phyloP scores from a whole-genome alignment of 2,888 invertebrate genomes.

The Polylopha cassiicola region DNA sequence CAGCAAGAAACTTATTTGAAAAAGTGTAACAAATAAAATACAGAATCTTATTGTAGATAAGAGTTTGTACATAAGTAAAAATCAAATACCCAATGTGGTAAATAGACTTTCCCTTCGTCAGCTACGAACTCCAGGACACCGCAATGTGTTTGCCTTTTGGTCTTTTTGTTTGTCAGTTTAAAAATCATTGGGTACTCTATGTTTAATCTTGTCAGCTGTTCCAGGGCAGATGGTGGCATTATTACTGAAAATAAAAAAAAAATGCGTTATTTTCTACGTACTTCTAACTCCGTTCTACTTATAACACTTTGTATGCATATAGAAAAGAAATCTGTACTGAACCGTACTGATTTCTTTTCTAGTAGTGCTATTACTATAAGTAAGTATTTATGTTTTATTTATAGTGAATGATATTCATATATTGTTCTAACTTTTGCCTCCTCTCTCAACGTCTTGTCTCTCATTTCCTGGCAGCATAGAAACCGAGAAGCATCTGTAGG shows the following conservation, averaged over 20 bases:
- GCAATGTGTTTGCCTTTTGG: slow-evolving; percentile 92
- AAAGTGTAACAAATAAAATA: no score
- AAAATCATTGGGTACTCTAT: slow-evolving; percentile 99
- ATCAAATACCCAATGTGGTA: slow-evolving; percentile 95
- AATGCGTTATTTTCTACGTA: neutral
- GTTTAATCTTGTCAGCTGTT: slow-evolving; percentile 93
- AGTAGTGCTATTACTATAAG: no score
- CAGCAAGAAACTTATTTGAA: no score
- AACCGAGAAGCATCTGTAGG: slow-evolving; percentile 94
- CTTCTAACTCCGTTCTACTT: no score
- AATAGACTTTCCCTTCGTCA: slow-evolving; percentile 97
- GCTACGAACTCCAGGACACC: slow-evolving; percentile 99
- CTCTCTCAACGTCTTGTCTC: slow-evolving; percentile 94
- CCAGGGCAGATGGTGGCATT: slow-evolving; percentile 98
- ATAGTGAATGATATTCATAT: neutral
- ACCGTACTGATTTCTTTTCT: no score
- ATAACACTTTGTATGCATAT: no score
- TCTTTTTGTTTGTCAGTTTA: slow-evolving; percentile 92
- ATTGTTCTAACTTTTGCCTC: slow-evolving; percentile 91
- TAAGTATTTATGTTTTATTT: neutral
- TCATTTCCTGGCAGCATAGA: slow-evolving; percentile 97
- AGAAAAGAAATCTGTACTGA: no score
- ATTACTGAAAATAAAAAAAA: slow-evolving; percentile 83
- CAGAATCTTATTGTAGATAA: neutral
- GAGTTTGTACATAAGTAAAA: slow-evolving; percentile 15